A percentile compares a stretch with the other conserved stretches of the same genome.
phyloP scores from a whole-genome alignment of 2,797 vertebrate genomes.

The Gallirallus australis region DNA sequence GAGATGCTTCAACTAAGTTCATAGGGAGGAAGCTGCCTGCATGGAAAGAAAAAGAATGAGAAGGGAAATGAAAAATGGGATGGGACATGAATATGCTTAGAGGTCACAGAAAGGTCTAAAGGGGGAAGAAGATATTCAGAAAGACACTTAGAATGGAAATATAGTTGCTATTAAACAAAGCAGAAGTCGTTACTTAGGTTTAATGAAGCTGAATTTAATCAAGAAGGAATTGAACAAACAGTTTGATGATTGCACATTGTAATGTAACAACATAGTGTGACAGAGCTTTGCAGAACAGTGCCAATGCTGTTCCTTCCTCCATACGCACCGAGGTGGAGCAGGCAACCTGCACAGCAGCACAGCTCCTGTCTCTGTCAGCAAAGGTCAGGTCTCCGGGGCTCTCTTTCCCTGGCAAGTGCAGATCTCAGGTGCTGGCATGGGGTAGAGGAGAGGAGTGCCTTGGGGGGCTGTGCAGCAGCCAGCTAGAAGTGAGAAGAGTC shows the following conservation, averaged over 20 bases:
- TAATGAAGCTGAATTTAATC: conserved; percentile 61
- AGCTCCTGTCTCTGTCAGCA: fast-evolving
- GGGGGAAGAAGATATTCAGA: conserved; percentile 2
- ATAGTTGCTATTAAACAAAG: conserved; percentile 20
- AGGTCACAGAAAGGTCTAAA: conserved; percentile 46
- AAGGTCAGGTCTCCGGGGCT: background rate
- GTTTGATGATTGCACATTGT: background rate
- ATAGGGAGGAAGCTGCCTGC: conserved; percentile 41
- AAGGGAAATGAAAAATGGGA: conserved; percentile 17
- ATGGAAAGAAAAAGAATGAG: conserved; percentile 15
- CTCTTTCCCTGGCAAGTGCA: background rate
- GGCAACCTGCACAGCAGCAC: background rate
- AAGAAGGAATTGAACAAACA: conserved; percentile 35
- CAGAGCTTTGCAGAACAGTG: background rate
- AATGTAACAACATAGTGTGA: background rate
- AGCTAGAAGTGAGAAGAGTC: background rate
- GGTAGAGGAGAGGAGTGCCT: background rate
- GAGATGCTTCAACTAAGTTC: conserved; percentile 63
- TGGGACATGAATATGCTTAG: background rate
- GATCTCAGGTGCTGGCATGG: background rate
- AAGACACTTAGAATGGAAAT: conserved; percentile 28
- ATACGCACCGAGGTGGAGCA: background rate
- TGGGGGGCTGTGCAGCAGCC: background rate
- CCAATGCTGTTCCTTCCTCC: background rate
- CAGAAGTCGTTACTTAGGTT: conserved; percentile 15